These are phyloP conservation scores for Notiomystis cincta DNA, from an alignment of 2,113 vertebrate species.

Conservation along the genomic window DNA sequence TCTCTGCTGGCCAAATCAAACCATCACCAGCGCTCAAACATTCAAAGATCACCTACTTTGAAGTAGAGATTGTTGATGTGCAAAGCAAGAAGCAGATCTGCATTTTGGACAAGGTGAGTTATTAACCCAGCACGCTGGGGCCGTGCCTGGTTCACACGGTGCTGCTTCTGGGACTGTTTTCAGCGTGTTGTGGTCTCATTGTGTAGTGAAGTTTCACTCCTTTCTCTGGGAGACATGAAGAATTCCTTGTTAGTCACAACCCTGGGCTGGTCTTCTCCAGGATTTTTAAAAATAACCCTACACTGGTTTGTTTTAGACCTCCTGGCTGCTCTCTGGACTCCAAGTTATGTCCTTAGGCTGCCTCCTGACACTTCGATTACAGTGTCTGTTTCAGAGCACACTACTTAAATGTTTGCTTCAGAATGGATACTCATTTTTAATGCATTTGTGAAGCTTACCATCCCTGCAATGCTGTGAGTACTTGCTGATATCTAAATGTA, in stretches of 20 bases:
- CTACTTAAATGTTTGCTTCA: not conserved
- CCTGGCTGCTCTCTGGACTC: not conserved
- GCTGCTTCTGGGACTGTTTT: not conserved
- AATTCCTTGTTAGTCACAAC: not conserved
- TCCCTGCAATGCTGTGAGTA: not conserved
- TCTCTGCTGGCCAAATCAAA: slow-evolving; percentile 65
- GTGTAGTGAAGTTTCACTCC: not conserved
- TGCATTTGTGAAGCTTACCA: not conserved
- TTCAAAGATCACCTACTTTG: slow-evolving; percentile 72
- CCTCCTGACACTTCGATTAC: not conserved
- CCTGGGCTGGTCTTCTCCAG: not conserved
- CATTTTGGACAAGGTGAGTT: slow-evolving; percentile 80
- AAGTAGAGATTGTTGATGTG: slow-evolving; percentile 79
- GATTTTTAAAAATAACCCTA: not conserved
- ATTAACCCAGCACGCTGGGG: not conserved
- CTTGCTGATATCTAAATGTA: not conserved
- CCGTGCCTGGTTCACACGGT: not conserved
- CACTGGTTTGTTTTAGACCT: not conserved
- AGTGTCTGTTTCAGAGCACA: not conserved
- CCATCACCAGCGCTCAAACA: slow-evolving; percentile 44
- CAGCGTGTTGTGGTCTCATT: not conserved
- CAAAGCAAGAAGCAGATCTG: slow-evolving; percentile 78
- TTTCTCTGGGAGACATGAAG: not conserved
- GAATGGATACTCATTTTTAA: not conserved
- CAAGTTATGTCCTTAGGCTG: not conserved